Percentiles rank a stretch among this genome's conserved stretches.
These are phyloP conservation scores for Patiria pectinifera DNA, from an alignment of 53 echinoderm and acorn worm species.

Conservation along the genomic window DNA sequence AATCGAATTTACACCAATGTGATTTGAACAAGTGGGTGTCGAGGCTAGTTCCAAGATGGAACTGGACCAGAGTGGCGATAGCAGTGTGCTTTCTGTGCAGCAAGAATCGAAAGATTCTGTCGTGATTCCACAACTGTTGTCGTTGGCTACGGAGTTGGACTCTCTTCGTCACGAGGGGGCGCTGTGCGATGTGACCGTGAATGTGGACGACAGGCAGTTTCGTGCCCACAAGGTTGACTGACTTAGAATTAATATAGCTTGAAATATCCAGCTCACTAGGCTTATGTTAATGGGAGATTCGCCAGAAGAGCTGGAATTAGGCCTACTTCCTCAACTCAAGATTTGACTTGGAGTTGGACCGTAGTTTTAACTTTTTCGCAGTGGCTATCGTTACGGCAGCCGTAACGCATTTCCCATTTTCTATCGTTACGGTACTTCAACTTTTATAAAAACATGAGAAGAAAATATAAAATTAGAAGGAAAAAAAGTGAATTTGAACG, in stretches of 20 bases:
- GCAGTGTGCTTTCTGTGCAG: background rate
- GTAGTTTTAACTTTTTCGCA: no score
- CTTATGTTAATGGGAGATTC: no score
- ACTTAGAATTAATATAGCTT: background rate
- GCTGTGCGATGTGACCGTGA: conserved; percentile 78
- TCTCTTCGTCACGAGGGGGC: conserved; percentile 59
- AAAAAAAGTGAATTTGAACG: no score
- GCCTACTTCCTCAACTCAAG: no score
- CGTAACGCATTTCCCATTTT: no score
- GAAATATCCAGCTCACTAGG: no score
- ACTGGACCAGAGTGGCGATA: conserved; percentile 21
- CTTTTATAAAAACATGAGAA: no score
- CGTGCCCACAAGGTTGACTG: conserved; percentile 61
- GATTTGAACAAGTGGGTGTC: background rate
- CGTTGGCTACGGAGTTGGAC: conserved; percentile 40
- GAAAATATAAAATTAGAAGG: no score
- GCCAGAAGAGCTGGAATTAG: no score
- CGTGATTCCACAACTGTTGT: background rate
- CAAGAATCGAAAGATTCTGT: conserved; percentile 11
- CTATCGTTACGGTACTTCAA: no score
- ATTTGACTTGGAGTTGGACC: no score
- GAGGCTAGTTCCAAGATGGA: background rate
- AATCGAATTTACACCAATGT: background rate
- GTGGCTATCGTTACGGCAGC: no score
- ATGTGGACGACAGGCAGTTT: conserved; percentile 69